phyloP scores from a whole-genome alignment of 2,797 vertebrate genomes.

The Zenarchopterus dispar region DNA sequence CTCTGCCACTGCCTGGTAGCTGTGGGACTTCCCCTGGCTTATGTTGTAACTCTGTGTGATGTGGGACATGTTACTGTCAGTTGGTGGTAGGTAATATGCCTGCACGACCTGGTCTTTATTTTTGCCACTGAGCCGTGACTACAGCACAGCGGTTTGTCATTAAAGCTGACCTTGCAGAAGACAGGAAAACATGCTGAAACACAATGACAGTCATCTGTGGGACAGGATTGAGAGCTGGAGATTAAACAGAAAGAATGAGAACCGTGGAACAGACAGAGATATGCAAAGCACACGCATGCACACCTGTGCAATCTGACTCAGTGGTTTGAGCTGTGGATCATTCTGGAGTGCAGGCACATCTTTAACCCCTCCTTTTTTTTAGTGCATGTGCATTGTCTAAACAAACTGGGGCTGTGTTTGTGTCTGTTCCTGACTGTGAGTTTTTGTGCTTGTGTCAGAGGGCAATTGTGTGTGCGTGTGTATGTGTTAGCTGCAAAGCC shows the following conservation, averaged over 20 bases:
- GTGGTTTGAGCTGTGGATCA: slow-evolving; percentile 59
- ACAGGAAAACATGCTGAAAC: slow-evolving; percentile 54
- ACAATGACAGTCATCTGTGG: slow-evolving; percentile 38
- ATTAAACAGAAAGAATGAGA: slow-evolving; percentile 42
- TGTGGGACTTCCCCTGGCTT: slow-evolving; percentile 63
- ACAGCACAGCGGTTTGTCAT: slow-evolving; percentile 50
- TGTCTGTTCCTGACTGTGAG: slow-evolving; percentile 19
- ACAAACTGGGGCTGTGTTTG: slow-evolving; percentile 25
- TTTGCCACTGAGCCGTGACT: slow-evolving; percentile 60
- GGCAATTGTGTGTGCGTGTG: slow-evolving; percentile 24
- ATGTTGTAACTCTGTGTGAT: slow-evolving; percentile 57
- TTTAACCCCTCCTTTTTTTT: slow-evolving; percentile 55
- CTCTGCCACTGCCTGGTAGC: slow-evolving; percentile 46
- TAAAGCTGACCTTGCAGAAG: slow-evolving; percentile 68
- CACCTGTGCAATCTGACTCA: slow-evolving; percentile 62
- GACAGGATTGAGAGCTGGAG: slow-evolving; percentile 4
- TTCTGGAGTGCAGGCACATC: slow-evolving; percentile 57
- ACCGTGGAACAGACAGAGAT: slow-evolving; percentile 27
- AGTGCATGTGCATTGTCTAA: slow-evolving; percentile 67
- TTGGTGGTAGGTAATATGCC: slow-evolving; percentile 51
- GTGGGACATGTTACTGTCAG: slow-evolving; percentile 51
- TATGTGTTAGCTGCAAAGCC: slow-evolving; percentile 67
- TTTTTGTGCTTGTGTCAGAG: slow-evolving; percentile 14
- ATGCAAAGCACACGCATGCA: slow-evolving; percentile 48
- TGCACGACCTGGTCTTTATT: slow-evolving; percentile 52